Evolutionary conservation across 2,113 vertebrate species (phyloP).

Genomic region (Morone saxatilis): DNA sequence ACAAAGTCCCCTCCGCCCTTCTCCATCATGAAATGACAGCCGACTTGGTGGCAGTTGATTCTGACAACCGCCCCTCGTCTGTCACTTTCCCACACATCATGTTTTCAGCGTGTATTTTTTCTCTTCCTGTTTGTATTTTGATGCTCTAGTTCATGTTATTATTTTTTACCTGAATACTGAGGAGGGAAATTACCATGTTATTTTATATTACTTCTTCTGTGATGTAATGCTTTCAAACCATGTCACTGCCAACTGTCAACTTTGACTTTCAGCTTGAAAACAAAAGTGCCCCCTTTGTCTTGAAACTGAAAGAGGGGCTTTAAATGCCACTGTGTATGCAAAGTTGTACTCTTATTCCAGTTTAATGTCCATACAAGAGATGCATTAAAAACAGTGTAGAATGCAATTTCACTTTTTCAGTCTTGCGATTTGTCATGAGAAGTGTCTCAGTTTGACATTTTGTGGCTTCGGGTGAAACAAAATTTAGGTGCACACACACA

Average conservation of each 20-base stretch:
- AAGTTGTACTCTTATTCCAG: not conserved
- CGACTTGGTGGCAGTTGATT: not conserved
- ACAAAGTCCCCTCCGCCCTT: conserved; percentile 75
- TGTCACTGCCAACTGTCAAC: not conserved
- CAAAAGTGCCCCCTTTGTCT: not conserved
- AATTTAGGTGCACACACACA: not conserved
- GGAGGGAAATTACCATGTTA: not conserved
- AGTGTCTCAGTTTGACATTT: not conserved
- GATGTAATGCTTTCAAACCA: not conserved
- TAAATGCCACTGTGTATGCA: conserved; percentile 16
- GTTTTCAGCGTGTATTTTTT: not conserved
- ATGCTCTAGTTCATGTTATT: conserved; percentile 12
- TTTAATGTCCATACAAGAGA: not conserved
- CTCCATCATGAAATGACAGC: conserved; percentile 71
- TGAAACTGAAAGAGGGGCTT: not conserved
- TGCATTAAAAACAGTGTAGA: not conserved
- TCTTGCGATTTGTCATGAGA: conserved; percentile 34
- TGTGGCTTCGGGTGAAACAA: not conserved
- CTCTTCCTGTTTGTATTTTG: conserved; percentile 3
- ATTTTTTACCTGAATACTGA: not conserved
- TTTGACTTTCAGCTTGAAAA: not conserved
- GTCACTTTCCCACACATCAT: not conserved
- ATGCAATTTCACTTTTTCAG: not conserved
- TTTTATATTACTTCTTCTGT: not conserved
- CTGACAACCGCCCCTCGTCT: not conserved